Evolutionary conservation across 2,888 invertebrate genomes (phyloP).

Genomic region (Aspidiotus rigidus): DNA sequence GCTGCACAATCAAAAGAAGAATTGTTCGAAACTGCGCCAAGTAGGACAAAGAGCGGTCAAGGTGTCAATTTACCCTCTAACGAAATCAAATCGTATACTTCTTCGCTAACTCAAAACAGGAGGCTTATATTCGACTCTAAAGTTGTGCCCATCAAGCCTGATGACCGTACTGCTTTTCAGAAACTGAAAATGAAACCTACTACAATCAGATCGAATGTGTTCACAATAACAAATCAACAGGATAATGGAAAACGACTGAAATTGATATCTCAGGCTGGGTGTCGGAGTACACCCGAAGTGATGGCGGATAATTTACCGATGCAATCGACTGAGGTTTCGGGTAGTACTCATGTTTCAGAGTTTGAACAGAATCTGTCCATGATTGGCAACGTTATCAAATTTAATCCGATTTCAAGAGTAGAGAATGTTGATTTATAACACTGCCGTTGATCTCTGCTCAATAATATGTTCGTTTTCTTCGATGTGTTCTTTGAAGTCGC

Average conservation of each 20-base stretch:
- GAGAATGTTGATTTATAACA: too few species aligned
- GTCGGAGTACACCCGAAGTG: too few species aligned
- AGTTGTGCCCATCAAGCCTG: conserved; percentile 5
- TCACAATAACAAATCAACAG: not conserved
- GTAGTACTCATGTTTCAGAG: too few species aligned
- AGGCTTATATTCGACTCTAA: conserved; percentile 8
- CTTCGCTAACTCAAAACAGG: not conserved
- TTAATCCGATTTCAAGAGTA: too few species aligned
- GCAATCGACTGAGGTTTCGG: too few species aligned
- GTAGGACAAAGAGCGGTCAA: not conserved
- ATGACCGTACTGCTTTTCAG: not conserved
- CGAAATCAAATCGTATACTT: not conserved
- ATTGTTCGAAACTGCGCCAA: not conserved
- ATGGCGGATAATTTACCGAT: too few species aligned
- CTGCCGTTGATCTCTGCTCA: too few species aligned
- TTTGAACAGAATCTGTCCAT: too few species aligned
- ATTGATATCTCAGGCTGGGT: too few species aligned
- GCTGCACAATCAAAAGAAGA: not conserved
- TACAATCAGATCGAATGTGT: not conserved
- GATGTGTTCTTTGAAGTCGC: too few species aligned
- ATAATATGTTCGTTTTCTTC: too few species aligned
- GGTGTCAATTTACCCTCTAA: not conserved
- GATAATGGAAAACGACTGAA: not conserved
- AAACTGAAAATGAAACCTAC: not conserved
- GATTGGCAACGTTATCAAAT: too few species aligned